These are phyloP conservation scores for Calephelis virginiensis DNA, from an alignment of 1,140 invertebrate species.

Conservation along the genomic window DNA sequence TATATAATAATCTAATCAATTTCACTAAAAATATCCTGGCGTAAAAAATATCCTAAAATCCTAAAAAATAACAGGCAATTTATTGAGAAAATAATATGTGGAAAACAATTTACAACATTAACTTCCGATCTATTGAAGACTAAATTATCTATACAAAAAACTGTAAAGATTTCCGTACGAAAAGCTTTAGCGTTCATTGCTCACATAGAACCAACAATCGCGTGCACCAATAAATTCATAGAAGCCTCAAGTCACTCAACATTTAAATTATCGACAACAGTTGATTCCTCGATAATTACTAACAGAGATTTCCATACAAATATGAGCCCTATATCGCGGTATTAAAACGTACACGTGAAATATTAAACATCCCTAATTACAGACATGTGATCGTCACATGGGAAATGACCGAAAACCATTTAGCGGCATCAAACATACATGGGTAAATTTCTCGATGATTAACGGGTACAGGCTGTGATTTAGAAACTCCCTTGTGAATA, in stretches of 20 bases:
- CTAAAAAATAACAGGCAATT: too few species aligned
- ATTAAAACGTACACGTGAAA: slow-evolving; percentile 31
- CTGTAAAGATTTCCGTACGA: too few species aligned
- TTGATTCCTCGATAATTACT: slow-evolving; percentile 62
- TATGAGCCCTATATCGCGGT: slow-evolving; percentile 26
- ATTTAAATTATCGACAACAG: slow-evolving; percentile 68
- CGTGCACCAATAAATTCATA: slow-evolving; percentile 13
- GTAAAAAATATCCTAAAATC: too few species aligned
- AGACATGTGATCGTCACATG: slow-evolving; percentile 43
- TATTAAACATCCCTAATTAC: slow-evolving; percentile 42
- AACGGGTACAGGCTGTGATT: slow-evolving; percentile 56
- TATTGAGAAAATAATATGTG: too few species aligned
- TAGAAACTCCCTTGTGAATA: slow-evolving; percentile 55
- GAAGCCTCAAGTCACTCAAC: slow-evolving; percentile 16
- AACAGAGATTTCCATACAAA: slow-evolving; percentile 20
- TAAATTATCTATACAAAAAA: too few species aligned
- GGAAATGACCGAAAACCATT: slow-evolving; percentile 70
- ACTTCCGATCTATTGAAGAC: too few species aligned
- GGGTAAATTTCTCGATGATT: slow-evolving; percentile 65
- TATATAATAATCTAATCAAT: too few species aligned
- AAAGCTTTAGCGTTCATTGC: too few species aligned
- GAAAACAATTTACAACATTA: too few species aligned
- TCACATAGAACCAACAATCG: not conserved
- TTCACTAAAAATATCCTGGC: too few species aligned
- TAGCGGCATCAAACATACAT: slow-evolving; percentile 63